Evolutionary conservation across 2,113 vertebrate genomes (phyloP), one percentile per base, ranked within the genome.

Genomic region (Hydrochoerus hydrochaeris): DNA sequence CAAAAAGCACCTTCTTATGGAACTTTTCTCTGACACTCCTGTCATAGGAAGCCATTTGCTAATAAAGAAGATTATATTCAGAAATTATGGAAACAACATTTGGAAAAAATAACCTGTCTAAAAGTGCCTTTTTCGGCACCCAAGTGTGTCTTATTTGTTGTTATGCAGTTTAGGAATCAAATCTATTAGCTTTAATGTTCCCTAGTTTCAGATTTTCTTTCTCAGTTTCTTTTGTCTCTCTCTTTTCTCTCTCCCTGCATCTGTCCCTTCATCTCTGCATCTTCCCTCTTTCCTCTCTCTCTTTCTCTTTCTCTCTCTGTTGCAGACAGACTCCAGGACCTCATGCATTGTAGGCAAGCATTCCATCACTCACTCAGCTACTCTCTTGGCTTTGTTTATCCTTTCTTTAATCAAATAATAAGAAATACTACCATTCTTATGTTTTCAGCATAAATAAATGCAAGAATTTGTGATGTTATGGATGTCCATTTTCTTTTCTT

Each of bases 321-420:
- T 73, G 54, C 41, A n/a, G 3, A 38, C 13, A 30, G 44, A 58
- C 20, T 38, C 24, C 38, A 73, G 35, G 22, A 16, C 82, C 46
- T 84, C 41, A 1, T 41, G 5, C 7, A 41, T 52, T 8, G 14
- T 11, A 84, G 54, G 2, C 8, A 75, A 38, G 44, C 28, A 16
- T 32, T 30, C n/a, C 9, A 28, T 24, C 12, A 20, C 32, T 24
- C 12, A 20, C 41, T 49, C 22, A 80, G 22, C 24, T 52, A 49
- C 44, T 63, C 20, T 62, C 41, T 32, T 32, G n/a, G 54, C 22
- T n/a, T 75, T 85, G 16, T 75, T 92, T 85, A 35, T 75, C 9
- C 10, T 87, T 57, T 54, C 83, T 85, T 78, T 81, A 91, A 95
- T 65, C 69, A 78, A 86, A 94, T 26, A 14, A 65, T 81, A 16